phyloP scores from a whole-genome alignment of 2,888 invertebrate species.

The Geophilus truncorum region DNA sequence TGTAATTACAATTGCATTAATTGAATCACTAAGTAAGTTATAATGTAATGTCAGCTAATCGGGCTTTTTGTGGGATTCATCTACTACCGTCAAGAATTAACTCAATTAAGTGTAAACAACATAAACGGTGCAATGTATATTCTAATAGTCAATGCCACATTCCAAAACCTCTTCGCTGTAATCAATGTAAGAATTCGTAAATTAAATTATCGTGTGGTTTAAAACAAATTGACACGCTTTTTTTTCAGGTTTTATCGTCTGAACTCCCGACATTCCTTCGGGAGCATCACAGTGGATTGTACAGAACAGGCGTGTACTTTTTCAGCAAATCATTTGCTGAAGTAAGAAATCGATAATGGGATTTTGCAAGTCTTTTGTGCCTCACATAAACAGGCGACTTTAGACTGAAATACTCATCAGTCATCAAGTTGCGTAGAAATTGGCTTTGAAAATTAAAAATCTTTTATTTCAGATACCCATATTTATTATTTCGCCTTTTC shows the following conservation, averaged over 20 bases:
- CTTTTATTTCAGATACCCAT: background rate
- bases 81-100: conserved; percentile 73
- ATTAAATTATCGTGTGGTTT: background rate
- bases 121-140: conserved; percentile 88
- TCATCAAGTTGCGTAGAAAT: too few species aligned
- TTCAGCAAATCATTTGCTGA: conserved; percentile 85
- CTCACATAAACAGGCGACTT: too few species aligned
- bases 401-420: too few species aligned
- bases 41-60: conserved; percentile 67
- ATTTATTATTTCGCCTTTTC: background rate
- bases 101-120: conserved; percentile 87
- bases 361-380: too few species aligned
- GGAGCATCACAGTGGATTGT: conserved; percentile 85
- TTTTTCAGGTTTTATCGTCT: conserved; percentile 72
- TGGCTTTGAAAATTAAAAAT: too few species aligned
- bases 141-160: conserved; percentile 86
- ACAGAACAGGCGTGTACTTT: conserved; percentile 85
- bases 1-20: too few species aligned
- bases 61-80: conserved; percentile 80
- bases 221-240: background rate
- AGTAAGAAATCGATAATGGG: conserved; percentile 40
- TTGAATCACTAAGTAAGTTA: too few species aligned
- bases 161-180: conserved; percentile 91
- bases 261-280: conserved; percentile 84
- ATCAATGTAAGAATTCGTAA: conserved; percentile 73